Base-by-base conservation (phyloP, 1,140 invertebrate genomes). In the Heliconius himera region DNA sequence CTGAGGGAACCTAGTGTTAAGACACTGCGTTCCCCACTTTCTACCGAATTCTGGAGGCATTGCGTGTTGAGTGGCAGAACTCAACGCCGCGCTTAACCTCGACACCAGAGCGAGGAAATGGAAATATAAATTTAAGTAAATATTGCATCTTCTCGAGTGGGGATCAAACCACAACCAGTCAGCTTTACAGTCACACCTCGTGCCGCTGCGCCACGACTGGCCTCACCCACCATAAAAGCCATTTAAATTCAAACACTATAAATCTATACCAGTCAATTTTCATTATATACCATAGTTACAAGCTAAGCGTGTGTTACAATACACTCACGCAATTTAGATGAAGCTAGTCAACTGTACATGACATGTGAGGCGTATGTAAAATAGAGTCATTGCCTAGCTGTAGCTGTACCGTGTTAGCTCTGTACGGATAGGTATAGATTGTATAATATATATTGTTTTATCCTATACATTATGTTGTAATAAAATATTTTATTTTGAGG, bases 331-430 rank as follows among this genome's bases (percentile, higher is more conserved):
- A 77, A 77, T 70, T 77, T 77, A 77, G 41, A 79, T 60, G 71
- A 70, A 54, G 73, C 74, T 79, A 74, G 38, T 74, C 70, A 70
- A 79, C 72, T 73, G 77, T 36, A 54, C 56, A 51, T 79, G 77
- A 79, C 77, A 74, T 74, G 72, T 70, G 56, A 66, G 72, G 73
- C 77, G 74, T 79, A 70, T 29, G 72, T 74, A 74, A 26, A 54
- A 36, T 74, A 38, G 29, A 54, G 73, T 49, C 60, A 41, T 70
- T 49, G 77, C 66, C 74, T 56, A 36, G 51, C 60, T 74, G 77
- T 79, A 78, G 72, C 54, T 49, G 74, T 41, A 26, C 33, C 56
- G 66, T 20, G 38, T 51, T 66, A 76, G 60, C 74, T 54, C 49
- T 1, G 49, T 16, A 51, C 49, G 6, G 8, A 20, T 66, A 66